Evolutionary conservation across 2,888 invertebrate genomes (phyloP).

Genomic region (Brachypalpus laphriformis): DNA sequence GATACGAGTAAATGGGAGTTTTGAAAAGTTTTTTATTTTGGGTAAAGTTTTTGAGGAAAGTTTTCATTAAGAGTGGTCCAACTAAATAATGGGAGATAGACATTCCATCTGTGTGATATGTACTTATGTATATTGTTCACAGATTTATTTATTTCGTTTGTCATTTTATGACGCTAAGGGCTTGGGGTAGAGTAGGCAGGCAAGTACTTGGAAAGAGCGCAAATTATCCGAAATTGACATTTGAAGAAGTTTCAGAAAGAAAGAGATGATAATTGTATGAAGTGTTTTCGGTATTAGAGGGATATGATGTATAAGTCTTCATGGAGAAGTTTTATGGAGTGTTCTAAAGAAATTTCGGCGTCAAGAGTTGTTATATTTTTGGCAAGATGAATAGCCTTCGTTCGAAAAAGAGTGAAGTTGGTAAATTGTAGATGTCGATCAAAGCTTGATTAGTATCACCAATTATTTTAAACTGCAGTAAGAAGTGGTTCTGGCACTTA

Average conservation of each 20-base stretch:
- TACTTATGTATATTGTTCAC: neutral
- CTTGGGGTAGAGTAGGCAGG: neutral
- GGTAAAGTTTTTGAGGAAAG: slow-evolving; percentile 11
- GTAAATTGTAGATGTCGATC: no score
- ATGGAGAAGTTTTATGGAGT: neutral
- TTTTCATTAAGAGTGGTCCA: slow-evolving; percentile 20
- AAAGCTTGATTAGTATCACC: no score
- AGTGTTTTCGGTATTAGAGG: neutral
- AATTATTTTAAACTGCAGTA: no score
- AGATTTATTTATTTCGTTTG: slow-evolving; percentile 5
- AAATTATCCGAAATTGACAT: slow-evolving; percentile 10
- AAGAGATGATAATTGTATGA: neutral
- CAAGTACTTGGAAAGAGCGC: neutral
- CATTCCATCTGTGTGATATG: neutral
- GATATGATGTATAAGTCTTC: neutral
- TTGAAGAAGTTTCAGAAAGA: neutral
- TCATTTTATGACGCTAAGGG: neutral
- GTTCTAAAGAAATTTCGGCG: neutral
- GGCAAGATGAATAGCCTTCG: neutral
- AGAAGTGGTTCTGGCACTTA: no score
- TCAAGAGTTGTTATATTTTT: neutral
- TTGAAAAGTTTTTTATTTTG: slow-evolving; percentile 19
- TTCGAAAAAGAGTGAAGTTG: no score
- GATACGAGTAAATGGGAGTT: neutral
- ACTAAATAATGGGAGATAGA: neutral